A percentile compares a stretch with the other conserved stretches of the same genome.
Conservation (phyloP, 2,113 vertebrate genomes). For the Entomyzon cyanotis region DNA sequence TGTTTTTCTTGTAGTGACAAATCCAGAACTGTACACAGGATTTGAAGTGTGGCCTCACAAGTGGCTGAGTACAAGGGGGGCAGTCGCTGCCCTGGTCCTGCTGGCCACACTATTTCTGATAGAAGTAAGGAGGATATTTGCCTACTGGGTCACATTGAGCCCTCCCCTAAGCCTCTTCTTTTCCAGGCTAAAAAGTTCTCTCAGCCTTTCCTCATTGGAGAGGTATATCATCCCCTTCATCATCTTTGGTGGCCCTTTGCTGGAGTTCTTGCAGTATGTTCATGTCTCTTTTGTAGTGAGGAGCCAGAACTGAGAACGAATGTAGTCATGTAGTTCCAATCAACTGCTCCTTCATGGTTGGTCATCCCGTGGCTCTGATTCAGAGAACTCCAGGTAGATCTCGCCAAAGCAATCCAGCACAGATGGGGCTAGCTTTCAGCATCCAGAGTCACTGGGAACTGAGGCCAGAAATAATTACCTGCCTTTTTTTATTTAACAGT, state of each 20-base stretch:
- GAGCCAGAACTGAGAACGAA: background rate
- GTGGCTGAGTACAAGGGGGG: rapidly evolving
- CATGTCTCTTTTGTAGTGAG: background rate
- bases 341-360: background rate
- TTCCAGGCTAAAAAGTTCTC: background rate
- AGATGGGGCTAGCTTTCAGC: background rate
- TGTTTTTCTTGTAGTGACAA: background rate
- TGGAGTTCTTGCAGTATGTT: background rate
- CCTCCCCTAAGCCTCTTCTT: background rate
- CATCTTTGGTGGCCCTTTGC: too few relatives aligned
- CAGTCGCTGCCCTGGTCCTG: rapidly evolving
- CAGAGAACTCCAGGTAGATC: background rate
- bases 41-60: rapidly evolving
- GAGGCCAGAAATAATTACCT: background rate
- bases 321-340: background rate
- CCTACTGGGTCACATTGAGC: background rate
- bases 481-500: background rate
- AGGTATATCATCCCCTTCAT: background rate
- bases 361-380: background rate
- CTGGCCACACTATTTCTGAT: background rate
- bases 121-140: background rate
- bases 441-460: background rate
- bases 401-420: background rate
- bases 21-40: too few relatives aligned
- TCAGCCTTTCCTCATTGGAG: background rate